Percentiles rank a stretch among this genome's conserved stretches.
These are phyloP conservation scores for Cecidostiba fungosa DNA, from an alignment of 2,888 invertebrate genomes.

Conservation along the genomic window DNA sequence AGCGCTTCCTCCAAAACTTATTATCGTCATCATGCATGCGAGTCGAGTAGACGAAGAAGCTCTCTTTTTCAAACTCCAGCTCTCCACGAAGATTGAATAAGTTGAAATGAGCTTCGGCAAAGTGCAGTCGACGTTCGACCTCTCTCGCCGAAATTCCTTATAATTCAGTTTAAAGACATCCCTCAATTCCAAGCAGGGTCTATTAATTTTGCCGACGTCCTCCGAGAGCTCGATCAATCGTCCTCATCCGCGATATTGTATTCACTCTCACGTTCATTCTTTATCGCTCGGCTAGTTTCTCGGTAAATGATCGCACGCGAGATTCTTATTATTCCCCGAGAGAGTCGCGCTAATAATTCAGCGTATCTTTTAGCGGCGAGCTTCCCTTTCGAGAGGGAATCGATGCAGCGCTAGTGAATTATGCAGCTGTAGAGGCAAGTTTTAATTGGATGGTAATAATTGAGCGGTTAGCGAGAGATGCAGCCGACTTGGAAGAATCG, in stretches of 20 bases:
- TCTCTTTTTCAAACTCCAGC: not conserved
- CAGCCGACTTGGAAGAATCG: not conserved
- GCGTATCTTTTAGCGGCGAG: not conserved
- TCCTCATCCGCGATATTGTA: not conserved
- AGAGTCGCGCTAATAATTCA: constrained; percentile 4
- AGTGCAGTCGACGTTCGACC: constrained; percentile 10
- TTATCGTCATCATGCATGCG: constrained; percentile 39
- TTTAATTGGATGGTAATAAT: constrained; percentile 10
- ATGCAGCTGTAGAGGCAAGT: not conserved
- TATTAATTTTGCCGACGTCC: constrained; percentile 29
- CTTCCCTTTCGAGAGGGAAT: not conserved
- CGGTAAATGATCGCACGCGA: not conserved
- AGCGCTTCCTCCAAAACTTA: constrained; percentile 20
- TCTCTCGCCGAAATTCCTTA: not conserved
- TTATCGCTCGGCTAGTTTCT: not conserved
- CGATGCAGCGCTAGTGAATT: not conserved
- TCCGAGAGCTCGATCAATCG: not conserved
- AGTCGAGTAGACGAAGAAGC: not conserved
- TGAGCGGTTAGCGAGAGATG: not conserved
- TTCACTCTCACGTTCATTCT: not conserved
- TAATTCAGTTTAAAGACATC: constrained; percentile 38
- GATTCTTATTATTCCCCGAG: constrained; percentile 12
- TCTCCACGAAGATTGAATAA: constrained; percentile 58
- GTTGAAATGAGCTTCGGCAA: constrained; percentile 52
- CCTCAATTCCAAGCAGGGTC: not conserved